phyloP scores from a whole-genome alignment of 2,888 invertebrate species.

The Parnassius orleans region DNA sequence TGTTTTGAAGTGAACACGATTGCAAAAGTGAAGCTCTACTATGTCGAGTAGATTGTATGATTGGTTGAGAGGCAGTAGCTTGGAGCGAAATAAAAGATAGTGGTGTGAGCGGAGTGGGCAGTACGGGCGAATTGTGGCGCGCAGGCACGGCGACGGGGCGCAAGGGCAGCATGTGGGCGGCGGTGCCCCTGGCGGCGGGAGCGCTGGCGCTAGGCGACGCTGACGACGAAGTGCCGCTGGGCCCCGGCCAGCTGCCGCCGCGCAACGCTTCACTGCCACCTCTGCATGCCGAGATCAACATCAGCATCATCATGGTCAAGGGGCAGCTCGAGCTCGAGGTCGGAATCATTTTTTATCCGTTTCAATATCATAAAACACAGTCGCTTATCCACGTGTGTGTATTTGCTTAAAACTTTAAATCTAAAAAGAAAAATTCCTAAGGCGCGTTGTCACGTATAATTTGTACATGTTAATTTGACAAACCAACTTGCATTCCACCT shows the following conservation, averaged over 20 bases:
- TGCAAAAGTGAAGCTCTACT: conserved; percentile 31
- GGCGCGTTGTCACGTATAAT: too few relatives aligned
- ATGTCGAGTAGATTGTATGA: conserved; percentile 17
- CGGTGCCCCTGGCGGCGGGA: conserved; percentile 70
- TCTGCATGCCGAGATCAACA: conserved; percentile 90
- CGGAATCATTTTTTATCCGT: conserved; percentile 26
- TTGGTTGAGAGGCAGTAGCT: conserved; percentile 17
- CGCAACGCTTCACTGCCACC: conserved; percentile 85
- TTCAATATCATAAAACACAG: too few relatives aligned
- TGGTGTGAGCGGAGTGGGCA: conserved; percentile 40
- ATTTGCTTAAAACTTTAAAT: too few relatives aligned
- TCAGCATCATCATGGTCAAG: conserved; percentile 94
- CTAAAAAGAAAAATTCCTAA: too few relatives aligned
- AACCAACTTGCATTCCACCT: too few relatives aligned
- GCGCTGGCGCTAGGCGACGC: conserved; percentile 60
- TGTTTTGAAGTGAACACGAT: conserved; percentile 12
- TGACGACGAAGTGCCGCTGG: conserved; percentile 82
- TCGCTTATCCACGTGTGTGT: too few relatives aligned
- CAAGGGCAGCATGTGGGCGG: conserved; percentile 81
- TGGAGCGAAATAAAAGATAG: conserved; percentile 27
- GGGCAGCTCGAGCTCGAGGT: conserved; percentile 95
- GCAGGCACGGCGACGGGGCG: conserved; percentile 78
- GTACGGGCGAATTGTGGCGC: conserved; percentile 42
- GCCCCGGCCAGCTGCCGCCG: conserved; percentile 91
- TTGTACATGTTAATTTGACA: too few relatives aligned